Evolutionary conservation across 1,140 invertebrate species (phyloP).

Genomic region (Calosoma granatense): DNA sequence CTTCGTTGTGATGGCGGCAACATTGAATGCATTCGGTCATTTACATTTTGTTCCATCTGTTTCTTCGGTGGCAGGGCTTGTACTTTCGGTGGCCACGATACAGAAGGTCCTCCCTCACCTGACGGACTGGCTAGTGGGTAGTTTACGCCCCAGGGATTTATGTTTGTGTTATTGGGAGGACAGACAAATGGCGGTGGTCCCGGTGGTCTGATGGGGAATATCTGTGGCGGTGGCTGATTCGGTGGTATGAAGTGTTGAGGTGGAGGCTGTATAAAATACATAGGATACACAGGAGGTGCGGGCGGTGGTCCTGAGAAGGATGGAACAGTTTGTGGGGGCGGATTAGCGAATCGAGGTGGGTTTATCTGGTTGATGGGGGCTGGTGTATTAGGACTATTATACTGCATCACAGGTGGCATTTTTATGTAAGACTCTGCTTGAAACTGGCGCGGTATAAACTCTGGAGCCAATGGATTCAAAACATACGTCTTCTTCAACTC

Average conservation of each 20-base stretch:
- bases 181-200: constrained; percentile 13
- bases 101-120: constrained; percentile 16
- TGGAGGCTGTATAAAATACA: background rate
- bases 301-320: constrained; percentile 21
- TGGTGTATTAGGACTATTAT: constrained; percentile 12
- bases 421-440: constrained; percentile 36
- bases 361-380: constrained; percentile 9
- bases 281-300: constrained; percentile 7
- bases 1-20: background rate
- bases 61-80: constrained; percentile 13
- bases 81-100: constrained; percentile 15
- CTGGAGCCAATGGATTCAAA: constrained; percentile 72
- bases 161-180: constrained; percentile 12
- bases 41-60: constrained; percentile 10
- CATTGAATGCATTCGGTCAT: background rate
- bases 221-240: constrained; percentile 20
- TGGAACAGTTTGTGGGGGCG: constrained; percentile 22
- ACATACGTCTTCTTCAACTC: constrained; percentile 65
- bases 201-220: constrained; percentile 17
- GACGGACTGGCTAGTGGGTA: constrained; percentile 15
- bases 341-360: constrained; percentile 25
- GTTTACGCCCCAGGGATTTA: constrained; percentile 16
- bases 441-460: constrained; percentile 60
- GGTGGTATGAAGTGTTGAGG: constrained; percentile 11
- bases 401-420: constrained; percentile 15